Evolutionary conservation across 1,140 invertebrate genomes (phyloP), one percentile per base, ranked within the genome.

Genomic region (Dermatophagoides farinae): DNA sequence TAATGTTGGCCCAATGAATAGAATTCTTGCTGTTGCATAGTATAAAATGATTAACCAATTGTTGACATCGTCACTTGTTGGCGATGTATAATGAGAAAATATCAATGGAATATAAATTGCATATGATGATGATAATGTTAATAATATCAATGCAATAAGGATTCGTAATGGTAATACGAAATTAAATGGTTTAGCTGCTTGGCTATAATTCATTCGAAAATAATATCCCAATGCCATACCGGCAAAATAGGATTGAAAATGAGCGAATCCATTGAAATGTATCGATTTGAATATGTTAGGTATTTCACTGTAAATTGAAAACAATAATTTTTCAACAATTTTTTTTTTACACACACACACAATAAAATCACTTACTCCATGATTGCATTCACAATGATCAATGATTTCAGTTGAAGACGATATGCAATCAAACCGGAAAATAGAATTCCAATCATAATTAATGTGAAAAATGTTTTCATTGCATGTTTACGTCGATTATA

Each of bases 231-330:
- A 22, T 22, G 53, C 38, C 16, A 62, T 16, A 14, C 61, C 61
- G 40, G 49, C 38, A 25, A 62, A 62, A 41, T 62, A 62, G 12
- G 61, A 39, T 6, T 53, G 46, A 38, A 62, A 55, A 37, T 62
- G 61, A 23, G 40, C 52, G 22, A 22, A 44, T 39, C 40, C 46
- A 20, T 22, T 22, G 44, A 57, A 62, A 39, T 62, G 23, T 31
- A 46, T 11, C 6, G 40, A 37, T 41, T 37, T 44, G 12, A 62
- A 16, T 22, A 57, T 41, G 22, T 5, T 23, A 1, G 52, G 52
- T 11, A 49, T 57, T 47, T 62, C 52, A 16, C 61, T 62, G 52
- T 55, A 51, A n/a, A 54, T n/a, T 11, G 40, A 61, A 53, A 49
- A 6, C 5, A 25, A 54, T 16, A 52, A 60, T 22, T 31, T 16